Base-by-base conservation (phyloP, 2,888 invertebrate genomes). In the Heteromyza rotundicornis region DNA sequence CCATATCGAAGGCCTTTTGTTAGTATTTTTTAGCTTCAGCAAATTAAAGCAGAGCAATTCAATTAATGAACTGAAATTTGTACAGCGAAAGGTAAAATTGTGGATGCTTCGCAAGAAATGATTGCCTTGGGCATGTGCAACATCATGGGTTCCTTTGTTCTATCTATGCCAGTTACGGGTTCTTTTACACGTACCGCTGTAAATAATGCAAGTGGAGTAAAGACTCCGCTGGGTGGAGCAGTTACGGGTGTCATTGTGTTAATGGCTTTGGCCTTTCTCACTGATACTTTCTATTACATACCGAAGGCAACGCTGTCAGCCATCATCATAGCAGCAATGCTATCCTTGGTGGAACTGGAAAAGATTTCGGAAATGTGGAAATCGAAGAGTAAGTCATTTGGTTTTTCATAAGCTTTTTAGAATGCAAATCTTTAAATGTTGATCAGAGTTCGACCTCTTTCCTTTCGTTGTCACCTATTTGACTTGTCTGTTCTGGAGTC, bases 81-180 rank as follows among this genome's bases (percentile, higher is more conserved):
- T 78, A 1, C 72, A 93, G 93, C 92, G 0, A 90, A 90, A 75
- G 90, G 92, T 0, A 87, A 87, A 71, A 84, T 89, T 0, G 87
- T 97, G 60, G 92, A 96, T 82, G 92, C 92, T 1, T 94, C 93
- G 0, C 96, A 96, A 80, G 96, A 97, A 84, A 90, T 97, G 89
- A 81, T 96, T 27, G 94, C 96, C 0, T 84, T 96, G 47, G 94
- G 95, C 22, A 81, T 91, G 44, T 90, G 92, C 71, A 96, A 96
- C 82, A 79, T 95, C 35, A 77, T 91, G 69, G 90, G 94, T 0
- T 91, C 93, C 32, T 94, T 96, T 81, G 89, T 92, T 1, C 88
- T 89, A 59, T 90, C 94, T 54, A 95, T 96, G 90, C 96, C 96
- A 0, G 88, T 91, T 0, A 91, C 94, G 1, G 96, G 93, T 61